These are phyloP conservation scores for Oscheius onirici DNA, from an alignment of 2,888 invertebrate genomes.

Conservation along the genomic window DNA sequence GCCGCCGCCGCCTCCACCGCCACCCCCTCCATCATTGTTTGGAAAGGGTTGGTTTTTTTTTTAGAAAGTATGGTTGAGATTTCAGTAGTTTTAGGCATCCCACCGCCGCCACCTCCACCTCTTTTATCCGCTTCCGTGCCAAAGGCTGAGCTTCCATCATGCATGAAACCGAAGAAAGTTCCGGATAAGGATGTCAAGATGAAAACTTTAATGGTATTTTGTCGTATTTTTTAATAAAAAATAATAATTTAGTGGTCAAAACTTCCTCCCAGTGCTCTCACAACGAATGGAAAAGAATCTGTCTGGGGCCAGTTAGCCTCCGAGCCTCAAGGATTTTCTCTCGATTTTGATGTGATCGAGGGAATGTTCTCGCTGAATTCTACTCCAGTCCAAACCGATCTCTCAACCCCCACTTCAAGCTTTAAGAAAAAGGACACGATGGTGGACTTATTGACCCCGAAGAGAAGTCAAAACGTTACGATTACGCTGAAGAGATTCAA, in stretches of 20 bases:
- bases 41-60: not conserved
- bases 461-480: conserved; percentile 53
- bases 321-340: conserved; percentile 23
- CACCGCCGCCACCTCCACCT: conserved; percentile 10
- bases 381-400: not conserved
- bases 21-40: not conserved
- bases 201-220: conserved; percentile 39
- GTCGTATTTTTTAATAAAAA: not conserved
- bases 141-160: conserved; percentile 29
- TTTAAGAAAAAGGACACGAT: conserved; percentile 30
- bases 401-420: not conserved
- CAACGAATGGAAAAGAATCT: conserved; percentile 24
- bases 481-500: conserved; percentile 59
- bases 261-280: conserved; percentile 21
- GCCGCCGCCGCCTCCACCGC: conserved; percentile 11
- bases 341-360: conserved; percentile 34
- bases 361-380: conserved; percentile 30
- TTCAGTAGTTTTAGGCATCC: not conserved
- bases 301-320: conserved; percentile 31
- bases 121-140: not conserved
- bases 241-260: conserved; percentile 34
- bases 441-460: conserved; percentile 50
- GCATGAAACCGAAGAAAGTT: conserved; percentile 41
- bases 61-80: not conserved
- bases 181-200: conserved; percentile 45